phyloP scores from a whole-genome alignment of 2,888 invertebrate genomes.

The Drosophila prolongata region DNA sequence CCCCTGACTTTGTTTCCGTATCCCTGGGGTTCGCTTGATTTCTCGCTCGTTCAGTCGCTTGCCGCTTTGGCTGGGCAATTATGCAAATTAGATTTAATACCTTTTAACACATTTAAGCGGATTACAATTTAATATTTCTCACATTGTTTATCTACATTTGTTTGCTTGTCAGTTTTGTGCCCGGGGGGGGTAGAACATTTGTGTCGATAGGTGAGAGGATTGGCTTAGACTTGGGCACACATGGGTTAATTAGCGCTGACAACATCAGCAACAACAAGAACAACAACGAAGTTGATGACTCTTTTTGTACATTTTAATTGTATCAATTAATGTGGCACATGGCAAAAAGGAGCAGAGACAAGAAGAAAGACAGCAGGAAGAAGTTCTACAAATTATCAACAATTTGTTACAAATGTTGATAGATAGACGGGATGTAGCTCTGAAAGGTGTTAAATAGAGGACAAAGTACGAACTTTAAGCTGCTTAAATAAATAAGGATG shows the following conservation, averaged over 20 bases:
- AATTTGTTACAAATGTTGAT: constrained; percentile 49
- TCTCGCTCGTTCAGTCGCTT: constrained; percentile 48
- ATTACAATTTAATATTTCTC: constrained; percentile 82
- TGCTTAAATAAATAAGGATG: too few species aligned
- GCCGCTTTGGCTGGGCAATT: constrained; percentile 68
- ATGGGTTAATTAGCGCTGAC: constrained; percentile 68
- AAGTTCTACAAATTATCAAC: constrained; percentile 36
- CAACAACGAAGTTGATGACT: constrained; percentile 31
- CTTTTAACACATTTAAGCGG: constrained; percentile 82
- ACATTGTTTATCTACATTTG: constrained; percentile 62
- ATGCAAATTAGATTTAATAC: constrained; percentile 82
- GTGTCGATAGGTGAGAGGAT: constrained; percentile 50
- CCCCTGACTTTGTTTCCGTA: constrained; percentile 16
- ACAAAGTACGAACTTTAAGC: background rate
- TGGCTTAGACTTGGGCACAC: constrained; percentile 43
- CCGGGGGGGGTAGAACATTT: constrained; percentile 53
- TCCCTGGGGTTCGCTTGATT: constrained; percentile 38
- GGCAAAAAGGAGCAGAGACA: constrained; percentile 1
- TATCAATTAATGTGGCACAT: constrained; percentile 63
- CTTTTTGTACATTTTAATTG: constrained; percentile 71
- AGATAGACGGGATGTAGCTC: background rate
- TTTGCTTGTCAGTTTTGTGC: constrained; percentile 62
- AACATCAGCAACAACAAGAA: constrained; percentile 2
- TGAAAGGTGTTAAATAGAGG: background rate
- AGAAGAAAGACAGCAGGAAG: constrained; percentile 6